Base-by-base conservation (phyloP, 2,113 vertebrate genomes). In the Cromileptes altivelis region DNA sequence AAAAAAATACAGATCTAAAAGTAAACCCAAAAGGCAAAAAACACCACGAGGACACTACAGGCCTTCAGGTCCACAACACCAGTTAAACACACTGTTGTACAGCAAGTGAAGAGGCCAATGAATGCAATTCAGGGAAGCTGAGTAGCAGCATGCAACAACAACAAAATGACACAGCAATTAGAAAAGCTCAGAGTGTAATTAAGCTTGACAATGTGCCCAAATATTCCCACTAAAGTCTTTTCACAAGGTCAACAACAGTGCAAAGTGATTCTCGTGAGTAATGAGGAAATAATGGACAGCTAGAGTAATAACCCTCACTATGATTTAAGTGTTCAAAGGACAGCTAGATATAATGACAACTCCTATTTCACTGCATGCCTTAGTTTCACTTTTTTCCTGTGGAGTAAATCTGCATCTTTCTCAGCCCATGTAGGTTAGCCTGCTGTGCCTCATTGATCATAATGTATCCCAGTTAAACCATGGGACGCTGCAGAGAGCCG, bases 141-240 rank as follows among this genome's bases (percentile, higher is more conserved):
- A 79, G 80, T 65, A 76, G 75, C 73, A 62, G 49, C 62, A 63
- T 15, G 57, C 63, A 30, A 62, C 1, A 4, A 52, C 65, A 4
- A 52, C 65, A 65, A 81, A 90, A 88, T 37, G 62, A 81, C 75
- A 78, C 70, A 80, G 86, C 80, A 83, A 87, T 90, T 87, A 85
- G 52, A 74, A 82, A 75, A 62, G 56, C 79, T 50, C 5, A 19
- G 62, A 52, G 75, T 47, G 79, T 86, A 91, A 91, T 91, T 88
- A 83, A 70, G 69, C 79, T 78, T 6, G 73, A 85, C 79, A 75
- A 81, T 52, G 78, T 53, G 11, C 72, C 70, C 25, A 68, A 84
- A 88, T 58, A 63, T 53, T 84, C 56, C 45, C 84, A 63, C 65
- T 30, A 2, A 33, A 76, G 74, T 70, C 56, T 64, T 62, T 70